Percentiles rank a stretch among this genome's conserved stretches.
These are phyloP conservation scores for Probaryconus sp. DNA, from an alignment of 1,140 invertebrate genomes.

Conservation along the genomic window DNA sequence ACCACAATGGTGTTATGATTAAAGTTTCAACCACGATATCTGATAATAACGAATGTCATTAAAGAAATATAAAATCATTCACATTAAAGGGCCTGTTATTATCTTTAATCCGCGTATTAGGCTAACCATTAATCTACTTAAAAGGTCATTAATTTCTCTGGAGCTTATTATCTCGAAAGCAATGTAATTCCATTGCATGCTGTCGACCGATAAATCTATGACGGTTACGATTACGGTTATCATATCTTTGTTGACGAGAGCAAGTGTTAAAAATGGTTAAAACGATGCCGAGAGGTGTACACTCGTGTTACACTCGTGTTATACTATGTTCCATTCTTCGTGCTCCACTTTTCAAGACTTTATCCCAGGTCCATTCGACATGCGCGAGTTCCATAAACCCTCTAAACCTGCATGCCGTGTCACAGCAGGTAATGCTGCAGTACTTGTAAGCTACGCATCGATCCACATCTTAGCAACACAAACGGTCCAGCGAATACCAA, in stretches of 20 bases:
- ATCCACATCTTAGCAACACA: slow-evolving; percentile 46
- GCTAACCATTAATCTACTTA: too few relatives aligned
- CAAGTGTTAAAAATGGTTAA: slow-evolving; percentile 32
- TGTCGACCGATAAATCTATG: too few relatives aligned
- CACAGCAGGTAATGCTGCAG: slow-evolving; percentile 47
- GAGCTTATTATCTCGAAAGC: too few relatives aligned
- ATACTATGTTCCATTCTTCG: slow-evolving; percentile 50
- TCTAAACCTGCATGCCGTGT: slow-evolving; percentile 46
- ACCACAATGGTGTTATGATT: slow-evolving; percentile 42
- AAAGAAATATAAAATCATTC: too few relatives aligned
- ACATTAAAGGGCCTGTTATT: too few relatives aligned
- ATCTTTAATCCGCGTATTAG: too few relatives aligned
- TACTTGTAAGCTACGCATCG: slow-evolving; percentile 36
- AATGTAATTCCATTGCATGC: too few relatives aligned
- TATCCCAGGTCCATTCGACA: slow-evolving; percentile 64
- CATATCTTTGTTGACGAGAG: slow-evolving; percentile 6
- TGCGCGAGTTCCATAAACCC: slow-evolving; percentile 63
- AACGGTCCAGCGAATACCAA: slow-evolving; percentile 21
- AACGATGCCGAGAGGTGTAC: slow-evolving; percentile 29
- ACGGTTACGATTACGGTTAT: slow-evolving; percentile 31
- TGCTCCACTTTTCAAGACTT: slow-evolving; percentile 66
- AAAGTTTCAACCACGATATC: too few relatives aligned
- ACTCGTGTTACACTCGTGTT: slow-evolving; percentile 30
- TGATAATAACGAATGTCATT: too few relatives aligned
- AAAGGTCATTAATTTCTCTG: too few relatives aligned